Percentiles rank a stretch among this genome's conserved stretches.
These are phyloP conservation scores for Bombus terrestris DNA, from an alignment of 1,140 invertebrate genomes.

Conservation along the genomic window DNA sequence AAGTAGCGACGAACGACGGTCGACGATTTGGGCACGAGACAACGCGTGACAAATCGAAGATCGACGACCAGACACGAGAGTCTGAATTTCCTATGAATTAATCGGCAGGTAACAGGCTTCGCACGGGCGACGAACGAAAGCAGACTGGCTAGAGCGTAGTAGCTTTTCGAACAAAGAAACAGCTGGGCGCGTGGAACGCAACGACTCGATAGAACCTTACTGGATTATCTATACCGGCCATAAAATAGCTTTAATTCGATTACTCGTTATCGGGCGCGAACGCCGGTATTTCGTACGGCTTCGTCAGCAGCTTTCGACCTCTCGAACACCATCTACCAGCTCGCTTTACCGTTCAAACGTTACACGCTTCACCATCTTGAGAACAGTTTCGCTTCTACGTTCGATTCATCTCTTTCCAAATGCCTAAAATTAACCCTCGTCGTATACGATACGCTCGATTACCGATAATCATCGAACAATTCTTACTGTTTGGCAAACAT, in stretches of 20 bases:
- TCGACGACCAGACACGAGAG: background rate
- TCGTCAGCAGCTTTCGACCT: slow-evolving; percentile 29
- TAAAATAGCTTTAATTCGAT: slow-evolving; percentile 65
- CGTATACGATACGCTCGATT: too few species aligned
- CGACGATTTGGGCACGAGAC: background rate
- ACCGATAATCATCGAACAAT: fast-evolving
- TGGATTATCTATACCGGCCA: slow-evolving; percentile 36
- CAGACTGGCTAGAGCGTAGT: background rate
- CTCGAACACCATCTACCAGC: background rate
- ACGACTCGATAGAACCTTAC: slow-evolving; percentile 21
- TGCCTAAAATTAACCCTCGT: too few species aligned
- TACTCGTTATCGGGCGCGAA: slow-evolving; percentile 60
- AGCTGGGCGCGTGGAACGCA: slow-evolving; percentile 24
- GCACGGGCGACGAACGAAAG: background rate
- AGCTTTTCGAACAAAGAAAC: slow-evolving; percentile 39
- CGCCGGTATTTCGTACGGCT: slow-evolving; percentile 55
- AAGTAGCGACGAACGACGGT: background rate
- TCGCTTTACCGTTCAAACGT: background rate
- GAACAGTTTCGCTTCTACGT: background rate
- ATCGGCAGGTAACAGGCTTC: background rate
- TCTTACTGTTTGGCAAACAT: too few species aligned
- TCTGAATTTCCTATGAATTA: background rate
- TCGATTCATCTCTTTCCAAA: background rate
- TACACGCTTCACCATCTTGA: fast-evolving
- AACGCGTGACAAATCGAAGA: background rate